Base-by-base conservation (phyloP, 2,797 vertebrate species). In the Tangara arthus region DNA sequence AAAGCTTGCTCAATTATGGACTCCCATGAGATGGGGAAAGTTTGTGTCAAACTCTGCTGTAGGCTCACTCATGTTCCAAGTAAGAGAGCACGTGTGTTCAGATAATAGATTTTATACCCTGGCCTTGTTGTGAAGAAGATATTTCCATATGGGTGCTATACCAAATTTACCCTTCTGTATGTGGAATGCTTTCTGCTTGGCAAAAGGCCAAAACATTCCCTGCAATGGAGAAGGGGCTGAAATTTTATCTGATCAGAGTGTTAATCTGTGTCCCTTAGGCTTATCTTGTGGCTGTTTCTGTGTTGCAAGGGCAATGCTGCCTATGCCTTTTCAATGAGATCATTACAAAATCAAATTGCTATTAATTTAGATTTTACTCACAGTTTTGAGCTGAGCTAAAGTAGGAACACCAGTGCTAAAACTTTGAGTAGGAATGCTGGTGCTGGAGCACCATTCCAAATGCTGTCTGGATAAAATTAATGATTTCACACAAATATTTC, bases 241-340 rank as follows among this genome's bases (percentile, higher is more conserved):
- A 93, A 87, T 93, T 92, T 39, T 93, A 97, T 96, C 96, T 97
- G 96, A 96, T 96, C 87, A 82, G 96, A 87, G 97, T 96, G 90
- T 96, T 96, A 97, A 97, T 97, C 97, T 96, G 55, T 61, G 68
- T 94, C 93, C 90, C 78, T 68, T 59, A 91, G 94, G 94, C 35
- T 96, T 95, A 93, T 79, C 89, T 96, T 86, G 56, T 95, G 94
- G 93, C 93, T 53, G 28, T 96, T 96, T 95, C 96, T 86, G 46
- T 57, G 35, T 66, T 82, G 82, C 53, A 78, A 65, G 80, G 56
- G 66, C 81, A 92, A 23, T 47, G 30, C 59, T 97, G 93, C 91
- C 94, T 97, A 91, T 97, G 94, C 96, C 94, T 97, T 97, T 97
- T 97, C 96, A 90, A 42, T 97, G 97, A 98, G 96, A 96, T 97